Conservation (phyloP, 2,113 vertebrate genomes). For the Alosa alosa region DNA sequence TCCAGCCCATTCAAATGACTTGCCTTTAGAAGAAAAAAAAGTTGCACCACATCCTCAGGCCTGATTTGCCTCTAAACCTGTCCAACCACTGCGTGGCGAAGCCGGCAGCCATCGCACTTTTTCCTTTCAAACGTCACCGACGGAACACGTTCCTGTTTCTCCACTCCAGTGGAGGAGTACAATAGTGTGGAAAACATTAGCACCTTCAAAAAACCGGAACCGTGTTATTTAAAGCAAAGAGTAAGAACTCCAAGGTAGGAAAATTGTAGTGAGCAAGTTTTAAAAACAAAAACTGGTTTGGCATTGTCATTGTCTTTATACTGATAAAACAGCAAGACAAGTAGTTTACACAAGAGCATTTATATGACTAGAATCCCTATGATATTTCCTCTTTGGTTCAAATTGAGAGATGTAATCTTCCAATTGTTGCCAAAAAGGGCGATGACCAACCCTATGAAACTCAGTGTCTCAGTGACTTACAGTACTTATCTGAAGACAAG, state of each 20-base stretch:
- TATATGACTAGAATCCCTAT: neutral
- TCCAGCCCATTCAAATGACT: neutral
- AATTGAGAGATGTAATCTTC: neutral
- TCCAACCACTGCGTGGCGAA: neutral
- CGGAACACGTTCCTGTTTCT: conserved; percentile 7
- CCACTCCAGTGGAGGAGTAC: neutral
- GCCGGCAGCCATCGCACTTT: neutral
- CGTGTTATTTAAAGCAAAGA: neutral
- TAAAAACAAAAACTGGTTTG: neutral
- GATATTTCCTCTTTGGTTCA: neutral
- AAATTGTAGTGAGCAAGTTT: neutral
- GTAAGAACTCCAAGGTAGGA: neutral
- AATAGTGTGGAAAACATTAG: conserved; percentile 6
- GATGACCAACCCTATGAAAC: neutral
- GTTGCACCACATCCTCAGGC: neutral
- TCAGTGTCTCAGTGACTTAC: neutral
- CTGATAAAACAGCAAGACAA: neutral
- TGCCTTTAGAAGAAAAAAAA: neutral
- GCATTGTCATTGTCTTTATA: neutral
- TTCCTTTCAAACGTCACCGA: conserved; percentile 6
- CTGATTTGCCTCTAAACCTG: neutral
- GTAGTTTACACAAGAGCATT: neutral
- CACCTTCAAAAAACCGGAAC: neutral
- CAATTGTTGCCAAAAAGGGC: neutral
- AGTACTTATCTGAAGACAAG: neutral